Conservation (phyloP, 2,797 vertebrate genomes). For the Microctenopoma stevenorrisi region DNA sequence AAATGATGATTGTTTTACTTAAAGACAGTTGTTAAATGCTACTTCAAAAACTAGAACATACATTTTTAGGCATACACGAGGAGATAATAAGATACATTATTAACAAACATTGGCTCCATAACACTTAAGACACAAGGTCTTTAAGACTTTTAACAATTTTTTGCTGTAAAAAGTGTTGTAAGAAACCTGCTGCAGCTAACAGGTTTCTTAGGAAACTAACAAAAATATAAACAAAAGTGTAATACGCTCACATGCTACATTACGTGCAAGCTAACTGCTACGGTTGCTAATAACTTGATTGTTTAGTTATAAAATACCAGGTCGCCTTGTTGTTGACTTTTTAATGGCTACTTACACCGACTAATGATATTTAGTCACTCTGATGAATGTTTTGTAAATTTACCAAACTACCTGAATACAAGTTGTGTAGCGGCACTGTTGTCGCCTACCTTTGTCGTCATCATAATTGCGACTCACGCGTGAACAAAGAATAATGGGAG, state of each 20-base stretch:
- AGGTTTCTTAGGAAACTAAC: too few species aligned
- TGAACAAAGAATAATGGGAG: constrained; percentile 52
- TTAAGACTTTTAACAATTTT: too few species aligned
- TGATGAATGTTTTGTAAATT: background rate
- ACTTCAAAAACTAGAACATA: background rate
- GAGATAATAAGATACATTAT: background rate
- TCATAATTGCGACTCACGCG: background rate
- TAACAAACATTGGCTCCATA: too few species aligned
- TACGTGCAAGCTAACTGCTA: constrained; percentile 19
- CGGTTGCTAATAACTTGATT: background rate
- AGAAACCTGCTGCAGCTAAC: background rate
- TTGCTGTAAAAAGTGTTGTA: background rate
- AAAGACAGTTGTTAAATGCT: background rate
- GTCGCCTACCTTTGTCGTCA: constrained; percentile 50
- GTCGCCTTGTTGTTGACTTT: background rate
- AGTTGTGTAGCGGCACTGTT: background rate
- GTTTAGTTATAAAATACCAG: background rate
- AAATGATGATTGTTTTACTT: background rate
- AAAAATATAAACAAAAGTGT: constrained; percentile 33
- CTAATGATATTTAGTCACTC: accelerated
- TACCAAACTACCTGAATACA: background rate
- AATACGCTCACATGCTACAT: constrained; percentile 15
- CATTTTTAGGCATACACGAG: background rate
- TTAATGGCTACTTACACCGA: background rate
- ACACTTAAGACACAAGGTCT: too few species aligned